Conservation (phyloP, 2,797 vertebrate genomes). For the Falco berigora region DNA sequence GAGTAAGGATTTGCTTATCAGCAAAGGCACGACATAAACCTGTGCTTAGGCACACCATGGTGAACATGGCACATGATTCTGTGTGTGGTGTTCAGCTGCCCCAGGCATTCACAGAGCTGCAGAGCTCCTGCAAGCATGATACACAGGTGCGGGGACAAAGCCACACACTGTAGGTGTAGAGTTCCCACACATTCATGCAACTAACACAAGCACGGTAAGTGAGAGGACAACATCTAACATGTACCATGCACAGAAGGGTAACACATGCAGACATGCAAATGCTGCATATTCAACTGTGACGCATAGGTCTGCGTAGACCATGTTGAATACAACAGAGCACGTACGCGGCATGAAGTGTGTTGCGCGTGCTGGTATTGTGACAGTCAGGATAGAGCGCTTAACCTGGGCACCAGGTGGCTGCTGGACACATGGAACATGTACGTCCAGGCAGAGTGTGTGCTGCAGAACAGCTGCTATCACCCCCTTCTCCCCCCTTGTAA, state of each 20-base stretch:
- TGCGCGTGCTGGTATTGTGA: fast-evolving
- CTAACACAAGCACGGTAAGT: fast-evolving
- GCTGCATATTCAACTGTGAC: fast-evolving
- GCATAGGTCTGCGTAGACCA: fast-evolving
- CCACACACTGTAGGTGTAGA: fast-evolving
- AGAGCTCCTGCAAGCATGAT: not conserved
- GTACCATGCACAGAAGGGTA: not conserved
- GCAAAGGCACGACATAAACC: not conserved
- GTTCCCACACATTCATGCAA: fast-evolving
- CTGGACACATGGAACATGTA: not conserved
- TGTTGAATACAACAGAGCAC: fast-evolving
- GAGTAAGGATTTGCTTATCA: slow-evolving; percentile 39
- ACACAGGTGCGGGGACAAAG: fast-evolving
- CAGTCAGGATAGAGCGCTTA: fast-evolving
- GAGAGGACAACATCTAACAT: fast-evolving
- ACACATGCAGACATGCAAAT: fast-evolving
- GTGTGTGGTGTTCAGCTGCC: not conserved
- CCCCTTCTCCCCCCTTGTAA: not conserved
- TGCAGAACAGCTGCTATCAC: not conserved
- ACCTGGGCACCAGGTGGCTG: not conserved
- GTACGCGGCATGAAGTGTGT: fast-evolving
- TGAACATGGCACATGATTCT: not conserved
- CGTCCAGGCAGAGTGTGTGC: not conserved
- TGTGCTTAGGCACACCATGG: not conserved
- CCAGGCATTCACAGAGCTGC: not conserved